A percentile compares a stretch with the other conserved stretches of the same genome.
phyloP scores from a whole-genome alignment of 2,797 vertebrate genomes.

The Micrastur ruficollis region DNA sequence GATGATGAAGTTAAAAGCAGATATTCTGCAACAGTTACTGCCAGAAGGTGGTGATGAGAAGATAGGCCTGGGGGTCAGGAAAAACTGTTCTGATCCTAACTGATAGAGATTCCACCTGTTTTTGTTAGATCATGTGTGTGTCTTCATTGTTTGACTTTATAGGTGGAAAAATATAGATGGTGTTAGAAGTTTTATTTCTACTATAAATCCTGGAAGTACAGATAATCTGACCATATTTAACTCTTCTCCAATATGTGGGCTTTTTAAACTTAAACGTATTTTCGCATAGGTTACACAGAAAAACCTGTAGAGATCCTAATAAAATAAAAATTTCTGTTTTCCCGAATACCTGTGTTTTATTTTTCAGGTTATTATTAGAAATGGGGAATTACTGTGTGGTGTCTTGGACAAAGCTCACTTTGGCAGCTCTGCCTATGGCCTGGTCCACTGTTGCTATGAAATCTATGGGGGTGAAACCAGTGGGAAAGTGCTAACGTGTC shows the following conservation, averaged over 20 bases:
- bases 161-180: not conserved
- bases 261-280: not conserved
- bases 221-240: not conserved
- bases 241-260: not conserved
- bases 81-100: not conserved
- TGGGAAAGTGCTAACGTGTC: slow-evolving; percentile 90
- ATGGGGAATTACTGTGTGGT: slow-evolving; percentile 89
- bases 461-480: slow-evolving; percentile 92
- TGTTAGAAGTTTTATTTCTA: not conserved
- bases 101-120: not conserved
- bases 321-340: not conserved
- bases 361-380: slow-evolving; percentile 87
- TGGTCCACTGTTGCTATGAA: slow-evolving; percentile 96
- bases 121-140: not conserved
- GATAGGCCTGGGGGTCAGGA: not conserved
- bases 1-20: not conserved
- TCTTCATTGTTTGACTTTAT: not conserved
- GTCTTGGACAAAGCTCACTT: slow-evolving; percentile 98
- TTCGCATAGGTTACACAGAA: not conserved
- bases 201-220: not conserved
- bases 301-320: not conserved
- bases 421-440: slow-evolving; percentile 91
- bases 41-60: not conserved
- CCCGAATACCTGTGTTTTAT: not conserved
- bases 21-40: not conserved